A percentile compares a stretch with the other conserved stretches of the same genome.
phyloP scores from a whole-genome alignment of 2,888 invertebrate genomes.

The Elegia similella region DNA sequence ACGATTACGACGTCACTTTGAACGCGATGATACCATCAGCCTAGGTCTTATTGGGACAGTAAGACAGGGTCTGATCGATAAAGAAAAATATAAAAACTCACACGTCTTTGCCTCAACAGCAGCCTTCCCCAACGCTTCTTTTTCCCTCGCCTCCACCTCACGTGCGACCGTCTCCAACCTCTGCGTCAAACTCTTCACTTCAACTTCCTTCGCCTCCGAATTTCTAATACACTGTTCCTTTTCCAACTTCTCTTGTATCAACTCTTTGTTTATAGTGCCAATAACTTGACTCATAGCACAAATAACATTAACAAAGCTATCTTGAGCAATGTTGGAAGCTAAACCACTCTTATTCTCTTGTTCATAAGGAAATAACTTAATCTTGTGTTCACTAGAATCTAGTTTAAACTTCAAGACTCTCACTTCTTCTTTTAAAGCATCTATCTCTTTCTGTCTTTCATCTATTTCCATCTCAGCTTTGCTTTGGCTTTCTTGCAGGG shows the following conservation, averaged over 20 bases:
- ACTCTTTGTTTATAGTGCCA: background rate
- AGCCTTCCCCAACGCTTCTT: background rate
- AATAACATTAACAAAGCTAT: background rate
- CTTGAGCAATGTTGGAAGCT: background rate
- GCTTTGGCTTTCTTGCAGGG: background rate
- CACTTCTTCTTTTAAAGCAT: background rate
- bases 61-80: too few species aligned
- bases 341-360: background rate
- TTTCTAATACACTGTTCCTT: background rate
- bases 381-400: background rate
- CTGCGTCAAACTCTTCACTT: slow-evolving; percentile 1
- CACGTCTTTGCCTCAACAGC: background rate
- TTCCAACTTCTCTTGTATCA: background rate
- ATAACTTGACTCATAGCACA: background rate
- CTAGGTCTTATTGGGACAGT: too few species aligned
- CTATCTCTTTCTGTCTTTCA: background rate
- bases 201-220: background rate
- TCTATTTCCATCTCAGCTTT: background rate
- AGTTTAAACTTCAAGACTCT: background rate
- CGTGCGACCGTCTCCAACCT: background rate
- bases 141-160: background rate
- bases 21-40: too few species aligned
- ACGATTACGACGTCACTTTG: too few species aligned
- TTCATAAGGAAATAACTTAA: background rate
- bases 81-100: background rate